Evolutionary conservation across 2,888 invertebrate species (phyloP).

Genomic region (Scaptomyza flava): DNA sequence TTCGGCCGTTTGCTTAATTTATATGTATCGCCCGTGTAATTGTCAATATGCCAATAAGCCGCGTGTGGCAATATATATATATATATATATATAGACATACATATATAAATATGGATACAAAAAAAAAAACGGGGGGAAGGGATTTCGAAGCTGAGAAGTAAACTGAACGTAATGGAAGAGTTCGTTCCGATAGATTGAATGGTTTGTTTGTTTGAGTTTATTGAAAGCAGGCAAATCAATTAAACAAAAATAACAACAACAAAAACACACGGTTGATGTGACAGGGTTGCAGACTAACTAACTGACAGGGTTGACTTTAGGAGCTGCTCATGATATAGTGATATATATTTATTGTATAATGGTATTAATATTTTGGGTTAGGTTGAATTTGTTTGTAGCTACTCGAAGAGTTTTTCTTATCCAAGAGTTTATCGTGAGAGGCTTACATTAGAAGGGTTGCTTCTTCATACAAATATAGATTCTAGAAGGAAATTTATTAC

Average conservation of each 20-base stretch:
- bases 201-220: constrained; percentile 72
- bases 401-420: too few relatives aligned
- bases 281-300: constrained; percentile 54
- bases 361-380: too few relatives aligned
- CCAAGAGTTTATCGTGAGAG: too few relatives aligned
- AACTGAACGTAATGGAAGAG: constrained; percentile 27
- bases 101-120: constrained; percentile 15
- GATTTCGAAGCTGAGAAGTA: neutral
- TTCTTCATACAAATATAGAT: too few relatives aligned
- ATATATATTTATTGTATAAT: too few relatives aligned
- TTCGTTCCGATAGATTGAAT: constrained; percentile 54
- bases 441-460: too few relatives aligned
- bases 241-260: constrained; percentile 36
- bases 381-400: too few relatives aligned
- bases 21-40: constrained; percentile 79
- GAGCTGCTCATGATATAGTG: too few relatives aligned
- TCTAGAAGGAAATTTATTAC: too few relatives aligned
- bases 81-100: constrained; percentile 9
- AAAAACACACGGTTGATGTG: constrained; percentile 19
- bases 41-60: constrained; percentile 81
- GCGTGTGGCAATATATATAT: constrained; percentile 56
- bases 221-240: constrained; percentile 78
- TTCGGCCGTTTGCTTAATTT: constrained; percentile 72
- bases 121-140: neutral
- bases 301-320: neutral